Conservation (phyloP, 1,140 invertebrate species). For the Halesus radiatus region DNA sequence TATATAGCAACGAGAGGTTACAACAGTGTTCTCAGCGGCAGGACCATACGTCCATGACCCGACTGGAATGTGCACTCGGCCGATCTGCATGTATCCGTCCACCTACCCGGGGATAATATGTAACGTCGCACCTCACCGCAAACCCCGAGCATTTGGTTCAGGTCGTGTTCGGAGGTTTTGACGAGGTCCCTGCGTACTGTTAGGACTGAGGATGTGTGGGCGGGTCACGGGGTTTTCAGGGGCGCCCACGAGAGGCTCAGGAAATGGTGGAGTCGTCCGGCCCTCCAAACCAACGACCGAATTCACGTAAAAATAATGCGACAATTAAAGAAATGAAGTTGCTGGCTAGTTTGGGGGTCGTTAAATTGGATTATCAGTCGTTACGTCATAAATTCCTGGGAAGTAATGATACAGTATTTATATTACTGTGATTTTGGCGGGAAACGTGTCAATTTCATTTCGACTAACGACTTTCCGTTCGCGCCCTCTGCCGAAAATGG, state of each 20-base stretch:
- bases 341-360: too few relatives aligned
- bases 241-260: background rate
- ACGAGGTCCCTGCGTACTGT: background rate
- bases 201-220: background rate
- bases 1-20: too few relatives aligned
- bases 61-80: slow-evolving; percentile 28
- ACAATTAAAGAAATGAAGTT: too few relatives aligned
- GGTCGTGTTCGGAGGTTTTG: background rate
- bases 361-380: too few relatives aligned
- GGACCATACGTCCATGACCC: slow-evolving; percentile 5
- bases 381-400: too few relatives aligned
- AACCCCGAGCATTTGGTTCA: too few relatives aligned
- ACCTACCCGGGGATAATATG: background rate
- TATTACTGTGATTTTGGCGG: background rate
- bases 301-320: too few relatives aligned
- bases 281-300: too few relatives aligned
- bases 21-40: too few relatives aligned
- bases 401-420: too few relatives aligned
- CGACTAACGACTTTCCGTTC: slow-evolving; percentile 22
- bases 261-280: background rate
- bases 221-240: background rate
- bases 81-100: slow-evolving; percentile 5
- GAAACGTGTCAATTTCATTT: slow-evolving; percentile 18
- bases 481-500: slow-evolving; percentile 4
- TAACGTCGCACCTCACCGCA: too few relatives aligned